Base-by-base conservation (phyloP, 1,140 invertebrate species). In the Lepidurus arcticus region DNA sequence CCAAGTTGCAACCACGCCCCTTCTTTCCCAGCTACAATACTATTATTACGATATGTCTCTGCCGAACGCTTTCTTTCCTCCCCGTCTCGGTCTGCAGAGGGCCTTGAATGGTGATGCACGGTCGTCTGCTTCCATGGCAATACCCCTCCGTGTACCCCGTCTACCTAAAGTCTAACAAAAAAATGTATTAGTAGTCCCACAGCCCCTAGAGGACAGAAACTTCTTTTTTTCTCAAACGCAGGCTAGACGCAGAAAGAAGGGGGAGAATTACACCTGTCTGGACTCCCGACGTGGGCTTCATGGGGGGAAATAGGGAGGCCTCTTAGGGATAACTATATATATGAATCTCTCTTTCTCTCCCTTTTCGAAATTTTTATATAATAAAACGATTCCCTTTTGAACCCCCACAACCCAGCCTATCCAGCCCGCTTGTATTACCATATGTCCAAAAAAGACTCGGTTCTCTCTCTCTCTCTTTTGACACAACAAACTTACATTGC, bases 11-110 rank as follows among this genome's bases (percentile, higher is more conserved):
- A 65, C 53, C 53, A 65, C 53, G 53, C 53, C 53, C 53, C 53
- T 65, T 65, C 53, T 65, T 21, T 16, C 53, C 13, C 21, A 16
- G n/a, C 53, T 9, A 65, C n/a, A 65, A n/a, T 65, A 65, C 53
- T 65, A 65, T 65, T 65, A 65, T 65, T 65, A 65, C 53, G 53
- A 65, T 65, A 65, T 65, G 53, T 65, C 53, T 65, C 53, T 21
- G 13, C 53, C 21, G 53, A 65, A 65, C 53, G 53, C 53, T 65
- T 65, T 47, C 45, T 47, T 47, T 21, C n/a, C 53, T 65, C 21
- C 21, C 21, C 53, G 53, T 65, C 53, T 13, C n/a, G 53, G 53
- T 21, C 53, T 65, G 13, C 3, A 10, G 53, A 65, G 53, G 21
- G 53, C 53, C 53, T 65, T 65, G 53, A 65, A 65, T 65, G 53